A percentile compares a stretch with the other conserved stretches of the same genome.
Evolutionary conservation across 2,888 invertebrate species (phyloP).

Genomic region (Phyllotreta cruciferae): DNA sequence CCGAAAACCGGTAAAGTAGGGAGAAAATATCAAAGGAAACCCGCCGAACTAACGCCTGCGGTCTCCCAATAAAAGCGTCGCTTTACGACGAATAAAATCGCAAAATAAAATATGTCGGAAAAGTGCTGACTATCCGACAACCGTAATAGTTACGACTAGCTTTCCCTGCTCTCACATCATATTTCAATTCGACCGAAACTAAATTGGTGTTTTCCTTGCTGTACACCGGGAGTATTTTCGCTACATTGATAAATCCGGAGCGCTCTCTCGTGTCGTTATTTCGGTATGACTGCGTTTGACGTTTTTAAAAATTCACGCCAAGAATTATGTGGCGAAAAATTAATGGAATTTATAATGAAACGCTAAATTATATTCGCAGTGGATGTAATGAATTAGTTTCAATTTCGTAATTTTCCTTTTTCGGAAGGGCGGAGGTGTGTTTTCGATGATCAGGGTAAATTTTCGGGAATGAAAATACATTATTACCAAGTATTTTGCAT

Average conservation of each 20-base stretch:
- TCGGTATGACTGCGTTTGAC: slow-evolving; percentile 15
- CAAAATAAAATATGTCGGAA: no score
- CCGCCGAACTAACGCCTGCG: no score
- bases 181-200: slow-evolving; percentile 13
- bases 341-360: slow-evolving; percentile 25
- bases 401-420: no score
- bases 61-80: no score
- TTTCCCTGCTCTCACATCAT: slow-evolving; percentile 7
- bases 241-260: slow-evolving; percentile 4
- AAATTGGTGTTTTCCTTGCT: slow-evolving; percentile 22
- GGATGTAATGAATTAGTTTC: background rate
- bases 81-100: no score
- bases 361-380: slow-evolving; percentile 2
- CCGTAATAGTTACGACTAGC: background rate
- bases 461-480: no score
- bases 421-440: no score
- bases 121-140: no score
- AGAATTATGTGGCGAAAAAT: slow-evolving; percentile 22
- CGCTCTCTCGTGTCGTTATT: slow-evolving; percentile 11
- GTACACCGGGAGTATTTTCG: background rate
- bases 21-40: no score
- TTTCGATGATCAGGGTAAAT: no score
- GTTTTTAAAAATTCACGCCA: slow-evolving; percentile 16
- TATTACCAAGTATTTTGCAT: no score
- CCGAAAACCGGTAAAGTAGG: no score